Conservation (phyloP, 2,113 vertebrate species). For the Corydoras maculifer region DNA sequence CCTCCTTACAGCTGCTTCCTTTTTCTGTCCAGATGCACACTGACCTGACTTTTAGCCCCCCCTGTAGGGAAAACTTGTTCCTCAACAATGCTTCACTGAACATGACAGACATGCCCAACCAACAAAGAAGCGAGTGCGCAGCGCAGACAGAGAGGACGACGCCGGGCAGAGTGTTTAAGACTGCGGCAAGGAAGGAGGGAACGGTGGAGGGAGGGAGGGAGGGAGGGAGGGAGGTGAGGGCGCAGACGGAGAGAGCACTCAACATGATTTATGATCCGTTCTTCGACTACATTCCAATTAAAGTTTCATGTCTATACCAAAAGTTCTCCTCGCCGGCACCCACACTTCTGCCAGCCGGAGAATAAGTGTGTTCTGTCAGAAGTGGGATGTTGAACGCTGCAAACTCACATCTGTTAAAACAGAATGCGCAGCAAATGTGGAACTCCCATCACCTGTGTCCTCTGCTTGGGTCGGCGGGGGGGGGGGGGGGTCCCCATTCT, state of each 20-base stretch:
- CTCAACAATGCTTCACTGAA: slow-evolving; percentile 60
- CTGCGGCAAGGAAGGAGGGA: slow-evolving; percentile 4
- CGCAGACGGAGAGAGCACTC: slow-evolving; percentile 17
- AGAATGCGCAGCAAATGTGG: too few relatives aligned
- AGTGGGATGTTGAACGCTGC: slow-evolving; percentile 18
- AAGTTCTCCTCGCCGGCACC: slow-evolving; percentile 28
- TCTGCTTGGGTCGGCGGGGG: too few relatives aligned
- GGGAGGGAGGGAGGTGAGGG: slow-evolving; percentile 4
- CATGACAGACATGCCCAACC: slow-evolving; percentile 63
- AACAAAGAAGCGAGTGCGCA: slow-evolving; percentile 35
- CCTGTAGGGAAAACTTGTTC: slow-evolving; percentile 63
- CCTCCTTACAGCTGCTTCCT: slow-evolving; percentile 38
- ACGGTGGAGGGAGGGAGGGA: background rate
- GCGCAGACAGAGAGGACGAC: slow-evolving; percentile 22
- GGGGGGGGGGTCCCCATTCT: too few relatives aligned
- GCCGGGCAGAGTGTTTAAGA: slow-evolving; percentile 17
- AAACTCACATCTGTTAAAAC: background rate
- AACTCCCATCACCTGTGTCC: too few relatives aligned
- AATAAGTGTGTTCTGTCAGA: slow-evolving; percentile 21
- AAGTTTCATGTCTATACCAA: slow-evolving; percentile 44
- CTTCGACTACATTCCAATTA: slow-evolving; percentile 65
- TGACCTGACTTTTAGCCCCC: slow-evolving; percentile 58
- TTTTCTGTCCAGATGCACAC: slow-evolving; percentile 54
- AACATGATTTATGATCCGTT: slow-evolving; percentile 61
- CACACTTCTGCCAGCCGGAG: slow-evolving; percentile 43